Evolutionary conservation across 2,888 invertebrate genomes (phyloP).

Genomic region (Lasioglossum figueresi): DNA sequence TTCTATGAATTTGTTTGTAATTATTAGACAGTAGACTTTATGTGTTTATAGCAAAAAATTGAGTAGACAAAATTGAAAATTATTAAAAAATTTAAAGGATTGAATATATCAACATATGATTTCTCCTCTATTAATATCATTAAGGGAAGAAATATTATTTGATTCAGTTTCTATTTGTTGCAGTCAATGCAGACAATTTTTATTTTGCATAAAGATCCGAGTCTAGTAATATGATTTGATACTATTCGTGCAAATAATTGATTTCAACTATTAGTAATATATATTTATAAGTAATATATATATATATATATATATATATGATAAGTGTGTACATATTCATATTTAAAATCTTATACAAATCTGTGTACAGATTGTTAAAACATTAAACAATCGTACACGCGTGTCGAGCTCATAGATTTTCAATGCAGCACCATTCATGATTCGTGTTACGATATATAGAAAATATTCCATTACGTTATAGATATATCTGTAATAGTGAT

Average conservation of each 20-base stretch:
- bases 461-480: constrained; percentile 21
- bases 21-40: neutral
- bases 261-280: neutral
- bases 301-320: too few species aligned
- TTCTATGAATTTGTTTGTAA: neutral
- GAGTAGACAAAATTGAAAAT: too few species aligned
- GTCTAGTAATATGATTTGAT: neutral
- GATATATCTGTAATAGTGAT: constrained; percentile 5
- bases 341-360: neutral
- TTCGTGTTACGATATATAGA: neutral
- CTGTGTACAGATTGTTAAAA: constrained; percentile 3
- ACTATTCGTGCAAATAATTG: neutral
- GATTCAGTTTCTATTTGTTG: too few species aligned
- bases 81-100: too few species aligned
- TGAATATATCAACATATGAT: too few species aligned
- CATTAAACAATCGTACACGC: neutral
- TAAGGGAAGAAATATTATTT: too few species aligned
- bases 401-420: neutral
- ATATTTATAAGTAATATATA: too few species aligned
- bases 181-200: too few species aligned
- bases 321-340: neutral
- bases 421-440: constrained; percentile 17
- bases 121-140: too few species aligned
- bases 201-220: too few species aligned
- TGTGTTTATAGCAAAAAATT: too few species aligned